Evolutionary conservation across 2,797 vertebrate species (phyloP).

Genomic region (Sylvia borin): DNA sequence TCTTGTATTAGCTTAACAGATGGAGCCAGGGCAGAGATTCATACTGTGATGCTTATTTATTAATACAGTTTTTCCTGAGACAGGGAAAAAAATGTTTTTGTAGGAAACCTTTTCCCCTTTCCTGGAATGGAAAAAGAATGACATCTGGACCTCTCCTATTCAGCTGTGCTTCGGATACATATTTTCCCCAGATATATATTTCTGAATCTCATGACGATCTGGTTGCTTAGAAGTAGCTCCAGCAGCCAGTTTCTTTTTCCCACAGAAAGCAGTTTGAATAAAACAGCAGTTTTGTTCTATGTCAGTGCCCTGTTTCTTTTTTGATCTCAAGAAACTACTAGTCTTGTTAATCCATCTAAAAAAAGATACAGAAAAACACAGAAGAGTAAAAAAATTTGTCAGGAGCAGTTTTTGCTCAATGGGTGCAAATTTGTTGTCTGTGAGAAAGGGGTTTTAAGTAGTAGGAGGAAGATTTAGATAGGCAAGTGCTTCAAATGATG

Average conservation of each 20-base stretch:
- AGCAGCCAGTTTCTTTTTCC: not conserved
- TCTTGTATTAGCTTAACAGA: constrained; percentile 26
- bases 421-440: not conserved
- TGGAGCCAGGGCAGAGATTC: constrained; percentile 28
- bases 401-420: not conserved
- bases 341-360: not conserved
- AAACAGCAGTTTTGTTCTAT: not conserved
- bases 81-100: constrained; percentile 8
- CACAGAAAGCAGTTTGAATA: constrained; percentile 3
- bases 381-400: not conserved
- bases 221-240: not conserved
- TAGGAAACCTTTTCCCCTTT: constrained; percentile 37
- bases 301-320: not conserved
- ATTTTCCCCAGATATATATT: constrained; percentile 9
- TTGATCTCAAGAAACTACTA: not conserved
- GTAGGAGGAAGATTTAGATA: not conserved
- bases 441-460: not conserved
- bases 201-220: not conserved
- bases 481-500: not conserved
- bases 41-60: constrained; percentile 9
- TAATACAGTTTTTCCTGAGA: constrained; percentile 36
- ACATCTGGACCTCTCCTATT: constrained; percentile 41
- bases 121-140: constrained; percentile 17
- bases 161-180: not conserved
- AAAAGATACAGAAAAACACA: not conserved